These are phyloP conservation scores for Pachyuromys duprasi DNA, from an alignment of 2,797 vertebrate species.

Conservation along the genomic window DNA sequence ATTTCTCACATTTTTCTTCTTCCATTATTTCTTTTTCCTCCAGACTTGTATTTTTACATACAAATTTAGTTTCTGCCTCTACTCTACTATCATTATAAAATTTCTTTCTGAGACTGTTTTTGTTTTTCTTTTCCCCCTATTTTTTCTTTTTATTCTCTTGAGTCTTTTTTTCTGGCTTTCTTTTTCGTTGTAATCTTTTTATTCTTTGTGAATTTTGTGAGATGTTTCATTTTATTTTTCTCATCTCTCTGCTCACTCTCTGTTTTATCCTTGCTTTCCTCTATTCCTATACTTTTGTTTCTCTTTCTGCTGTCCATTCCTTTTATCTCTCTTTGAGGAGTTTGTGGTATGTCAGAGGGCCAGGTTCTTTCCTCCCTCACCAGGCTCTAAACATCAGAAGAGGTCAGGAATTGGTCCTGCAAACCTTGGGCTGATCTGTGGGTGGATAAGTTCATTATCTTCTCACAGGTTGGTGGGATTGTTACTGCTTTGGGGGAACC, in stretches of 20 bases:
- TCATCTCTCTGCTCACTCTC: not conserved
- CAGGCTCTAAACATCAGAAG: conserved; percentile 17
- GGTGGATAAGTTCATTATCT: conserved; percentile 17
- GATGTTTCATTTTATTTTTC: conserved; percentile 21
- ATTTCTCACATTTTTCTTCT: conserved; percentile 7
- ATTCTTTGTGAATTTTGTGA: not conserved
- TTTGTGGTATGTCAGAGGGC: not conserved
- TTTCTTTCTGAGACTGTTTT: not conserved
- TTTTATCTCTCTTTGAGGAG: conserved; percentile 24
- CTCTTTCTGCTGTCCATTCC: not conserved
- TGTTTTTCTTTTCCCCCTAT: not conserved
- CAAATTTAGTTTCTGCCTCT: conserved; percentile 3
- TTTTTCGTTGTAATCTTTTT: not conserved
- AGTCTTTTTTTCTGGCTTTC: not conserved
- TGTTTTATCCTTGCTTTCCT: not conserved
- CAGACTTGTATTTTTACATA: conserved; percentile 10
- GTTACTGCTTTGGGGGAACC: not conserved
- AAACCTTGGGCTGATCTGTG: not conserved
- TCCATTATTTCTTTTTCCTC: conserved; percentile 37
- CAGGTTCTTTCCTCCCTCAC: conserved; percentile 4
- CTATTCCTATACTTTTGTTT: not conserved
- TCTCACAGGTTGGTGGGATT: conserved; percentile 7
- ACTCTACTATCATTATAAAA: not conserved
- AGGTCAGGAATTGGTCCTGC: conserved; percentile 1
- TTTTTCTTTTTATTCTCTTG: not conserved